Base-by-base conservation (phyloP, 2,888 invertebrate genomes). In the Silvanus unidentatus region DNA sequence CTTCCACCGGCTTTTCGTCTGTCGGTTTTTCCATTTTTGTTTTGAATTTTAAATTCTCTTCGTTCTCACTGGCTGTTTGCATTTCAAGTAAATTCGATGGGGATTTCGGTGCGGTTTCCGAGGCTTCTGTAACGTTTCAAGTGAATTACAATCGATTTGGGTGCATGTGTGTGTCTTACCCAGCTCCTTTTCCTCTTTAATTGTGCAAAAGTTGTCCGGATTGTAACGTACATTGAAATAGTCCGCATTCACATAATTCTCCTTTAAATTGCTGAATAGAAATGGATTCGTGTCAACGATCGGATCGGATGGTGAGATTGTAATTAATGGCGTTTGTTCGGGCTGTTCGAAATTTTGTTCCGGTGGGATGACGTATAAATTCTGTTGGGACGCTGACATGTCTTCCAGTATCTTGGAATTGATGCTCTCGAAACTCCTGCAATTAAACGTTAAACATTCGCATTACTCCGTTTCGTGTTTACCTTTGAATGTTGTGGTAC, bases 401-500 rank as follows among this genome's bases (percentile, higher is more conserved):
- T 64, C 58, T 39, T 65, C 65, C 28, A 58, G 27, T 2, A 60
- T 58, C 43, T 58, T 57, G 4, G 60, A 55, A 34, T 63, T 53
- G 16, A 70, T 40, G 43, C 65, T 68, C 45, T 71, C 70, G 42
- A 65, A 54, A 53, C 72, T 71, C 38, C 64, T 61, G 43, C 27
- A 54, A 56, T 22, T 6, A 11, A 16, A 16, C n/a, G 35, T 15
- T 15, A 37, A 37, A n/a, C n/a, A n/a, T n/a, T n/a, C n/a, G n/a
- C n/a, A n/a, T 16, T 15, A 8, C 11, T 34, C 10, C 34, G 5
- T 34, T 12, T n/a, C 34, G 10, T 12, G 16, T 39, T 44, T 48
- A 61, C 61, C 59, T 62, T 52, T 66, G 63, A 14, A 71, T 58
- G 37, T 68, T 62, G 44, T 62, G 63, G 55, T 72, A 73, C 54